Conservation (phyloP, 2,888 invertebrate species). For the Drosophila quinaria region DNA sequence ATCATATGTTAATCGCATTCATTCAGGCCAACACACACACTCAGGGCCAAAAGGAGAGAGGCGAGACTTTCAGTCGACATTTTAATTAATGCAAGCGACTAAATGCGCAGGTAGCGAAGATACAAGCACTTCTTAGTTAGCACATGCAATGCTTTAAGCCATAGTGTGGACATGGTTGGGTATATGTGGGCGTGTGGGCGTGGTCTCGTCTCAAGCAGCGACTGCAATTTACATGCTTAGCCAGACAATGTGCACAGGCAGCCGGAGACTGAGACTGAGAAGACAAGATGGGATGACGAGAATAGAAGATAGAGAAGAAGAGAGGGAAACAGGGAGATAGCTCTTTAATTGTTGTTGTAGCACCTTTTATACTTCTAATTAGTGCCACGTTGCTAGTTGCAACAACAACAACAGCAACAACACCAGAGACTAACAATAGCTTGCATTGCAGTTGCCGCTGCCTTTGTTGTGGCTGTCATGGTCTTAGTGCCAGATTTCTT, state of each 20-base stretch:
- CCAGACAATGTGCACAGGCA: conserved; percentile 59
- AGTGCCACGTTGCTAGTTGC: conserved; percentile 75
- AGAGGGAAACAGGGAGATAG: conserved; percentile 27
- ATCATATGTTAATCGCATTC: conserved; percentile 79
- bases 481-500: conserved; percentile 19
- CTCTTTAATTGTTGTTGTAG: conserved; percentile 66
- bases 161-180: background rate
- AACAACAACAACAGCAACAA: conserved; percentile 47
- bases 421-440: conserved; percentile 10
- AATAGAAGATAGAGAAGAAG: background rate
- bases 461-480: conserved; percentile 67
- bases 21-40: conserved; percentile 13
- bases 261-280: conserved; percentile 28
- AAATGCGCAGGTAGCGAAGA: conserved; percentile 61
- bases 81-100: conserved; percentile 72
- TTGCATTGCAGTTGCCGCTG: conserved; percentile 63
- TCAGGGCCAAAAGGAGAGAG: conserved; percentile 7
- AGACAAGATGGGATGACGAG: background rate
- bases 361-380: conserved; percentile 81
- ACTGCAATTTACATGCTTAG: conserved; percentile 72
- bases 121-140: background rate
- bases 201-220: conserved; percentile 59
- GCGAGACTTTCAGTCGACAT: conserved; percentile 34
- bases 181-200: conserved; percentile 16
- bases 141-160: conserved; percentile 7